Evolutionary conservation across 2,113 vertebrate genomes (phyloP).

Genomic region (Ailurus styani): DNA sequence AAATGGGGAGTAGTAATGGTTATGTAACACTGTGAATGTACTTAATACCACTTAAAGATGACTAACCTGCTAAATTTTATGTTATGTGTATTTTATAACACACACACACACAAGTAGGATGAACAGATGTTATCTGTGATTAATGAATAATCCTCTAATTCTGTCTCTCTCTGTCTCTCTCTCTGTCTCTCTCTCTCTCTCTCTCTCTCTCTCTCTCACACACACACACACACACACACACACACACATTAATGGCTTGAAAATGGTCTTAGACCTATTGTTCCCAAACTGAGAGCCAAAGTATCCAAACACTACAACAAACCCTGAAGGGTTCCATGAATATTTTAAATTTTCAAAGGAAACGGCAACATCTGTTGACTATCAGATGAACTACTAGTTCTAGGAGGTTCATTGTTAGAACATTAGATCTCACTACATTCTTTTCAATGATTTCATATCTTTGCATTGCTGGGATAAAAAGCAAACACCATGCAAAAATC

Average conservation of each 20-base stretch:
- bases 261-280: background rate
- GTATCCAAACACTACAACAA: background rate
- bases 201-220: too few relatives aligned
- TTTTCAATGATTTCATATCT: background rate
- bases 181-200: too few relatives aligned
- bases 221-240: background rate
- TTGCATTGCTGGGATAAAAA: background rate
- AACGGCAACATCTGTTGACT: constrained; percentile 19
- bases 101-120: background rate
- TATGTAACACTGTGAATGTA: background rate
- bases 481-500: background rate
- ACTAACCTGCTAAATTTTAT: background rate
- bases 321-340: background rate
- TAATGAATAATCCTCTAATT: background rate
- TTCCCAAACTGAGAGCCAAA: background rate
- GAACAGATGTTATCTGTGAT: background rate
- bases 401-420: background rate
- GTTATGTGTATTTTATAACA: background rate
- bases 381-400: background rate
- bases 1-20: background rate
- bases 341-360: constrained; percentile 12
- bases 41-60: background rate
- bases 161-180: background rate
- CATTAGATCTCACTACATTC: background rate
- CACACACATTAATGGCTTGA: background rate